Percentiles rank a stretch among this genome's conserved stretches.
Conservation (phyloP, 64 coral and sea anemone genomes). For the Montipora foliosa region DNA sequence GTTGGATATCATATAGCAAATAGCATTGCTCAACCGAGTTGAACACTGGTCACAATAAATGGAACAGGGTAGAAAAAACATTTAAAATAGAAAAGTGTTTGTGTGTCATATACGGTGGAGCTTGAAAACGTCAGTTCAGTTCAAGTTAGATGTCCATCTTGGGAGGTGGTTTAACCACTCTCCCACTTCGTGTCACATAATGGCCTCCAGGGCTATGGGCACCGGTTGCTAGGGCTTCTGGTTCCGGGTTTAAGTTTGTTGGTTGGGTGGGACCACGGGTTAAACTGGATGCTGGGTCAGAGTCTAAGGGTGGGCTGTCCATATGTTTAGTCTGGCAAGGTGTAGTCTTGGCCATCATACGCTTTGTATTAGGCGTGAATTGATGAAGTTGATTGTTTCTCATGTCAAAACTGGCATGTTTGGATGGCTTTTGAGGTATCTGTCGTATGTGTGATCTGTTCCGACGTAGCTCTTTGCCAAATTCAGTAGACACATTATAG, state of each 20-base stretch:
- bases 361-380: neutral
- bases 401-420: neutral
- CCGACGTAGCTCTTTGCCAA: constrained; percentile 3
- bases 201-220: neutral
- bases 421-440: neutral
- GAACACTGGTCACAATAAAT: neutral
- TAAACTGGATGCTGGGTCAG: neutral
- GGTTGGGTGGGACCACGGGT: neutral
- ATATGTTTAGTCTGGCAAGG: neutral
- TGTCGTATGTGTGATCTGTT: constrained; percentile 25
- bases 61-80: no score
- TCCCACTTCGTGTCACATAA: constrained; percentile 40
- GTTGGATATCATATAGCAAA: neutral
- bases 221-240: no score
- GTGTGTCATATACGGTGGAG: neutral
- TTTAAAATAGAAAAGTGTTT: no score
- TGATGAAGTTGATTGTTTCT: neutral
- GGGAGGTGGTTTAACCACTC: constrained; percentile 13
- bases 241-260: neutral
- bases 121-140: neutral
- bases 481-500: neutral
- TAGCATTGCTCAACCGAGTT: neutral
- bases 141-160: constrained; percentile 1
- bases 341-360: neutral
- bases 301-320: neutral